Evolutionary conservation across 2,888 invertebrate genomes (phyloP).

Genomic region (Ypsolopha scabrella): DNA sequence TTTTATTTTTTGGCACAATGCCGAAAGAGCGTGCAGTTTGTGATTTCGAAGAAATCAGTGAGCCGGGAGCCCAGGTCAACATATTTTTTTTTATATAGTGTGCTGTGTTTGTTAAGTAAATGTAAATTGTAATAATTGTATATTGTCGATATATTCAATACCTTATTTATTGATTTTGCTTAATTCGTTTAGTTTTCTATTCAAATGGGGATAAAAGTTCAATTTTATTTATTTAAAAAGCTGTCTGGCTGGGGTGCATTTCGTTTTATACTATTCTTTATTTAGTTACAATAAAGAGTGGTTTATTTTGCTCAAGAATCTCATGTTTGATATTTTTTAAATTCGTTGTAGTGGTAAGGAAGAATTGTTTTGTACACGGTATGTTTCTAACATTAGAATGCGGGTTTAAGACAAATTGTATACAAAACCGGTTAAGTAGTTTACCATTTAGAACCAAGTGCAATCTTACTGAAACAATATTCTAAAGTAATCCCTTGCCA

Average conservation of each 20-base stretch:
- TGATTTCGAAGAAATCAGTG: constrained; percentile 55
- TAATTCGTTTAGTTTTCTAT: constrained; percentile 31
- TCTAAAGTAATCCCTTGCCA: constrained; percentile 43
- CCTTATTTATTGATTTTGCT: constrained; percentile 65
- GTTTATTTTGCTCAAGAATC: constrained; percentile 56
- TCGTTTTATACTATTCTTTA: constrained; percentile 23
- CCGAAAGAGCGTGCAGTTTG: constrained; percentile 40
- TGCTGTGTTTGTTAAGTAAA: constrained; percentile 68
- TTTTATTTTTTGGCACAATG: constrained; percentile 53
- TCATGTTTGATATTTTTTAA: constrained; percentile 43
- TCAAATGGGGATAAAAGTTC: constrained; percentile 33
- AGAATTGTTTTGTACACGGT: constrained; percentile 29
- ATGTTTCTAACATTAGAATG: constrained; percentile 10
- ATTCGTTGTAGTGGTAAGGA: constrained; percentile 48
- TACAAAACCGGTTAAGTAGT: not conserved
- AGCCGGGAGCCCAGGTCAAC: constrained; percentile 51
- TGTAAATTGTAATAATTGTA: constrained; percentile 69
- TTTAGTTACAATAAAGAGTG: constrained; percentile 1
- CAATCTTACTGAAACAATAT: constrained; percentile 7
- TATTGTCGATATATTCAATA: constrained; percentile 59
- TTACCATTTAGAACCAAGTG: constrained; percentile 7
- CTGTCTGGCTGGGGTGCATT: constrained; percentile 62
- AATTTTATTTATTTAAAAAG: constrained; percentile 20
- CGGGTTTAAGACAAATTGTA: constrained; percentile 5
- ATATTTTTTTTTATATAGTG: constrained; percentile 45